Conservation (phyloP, 2,113 vertebrate species). For the Ahaetulla prasina region DNA sequence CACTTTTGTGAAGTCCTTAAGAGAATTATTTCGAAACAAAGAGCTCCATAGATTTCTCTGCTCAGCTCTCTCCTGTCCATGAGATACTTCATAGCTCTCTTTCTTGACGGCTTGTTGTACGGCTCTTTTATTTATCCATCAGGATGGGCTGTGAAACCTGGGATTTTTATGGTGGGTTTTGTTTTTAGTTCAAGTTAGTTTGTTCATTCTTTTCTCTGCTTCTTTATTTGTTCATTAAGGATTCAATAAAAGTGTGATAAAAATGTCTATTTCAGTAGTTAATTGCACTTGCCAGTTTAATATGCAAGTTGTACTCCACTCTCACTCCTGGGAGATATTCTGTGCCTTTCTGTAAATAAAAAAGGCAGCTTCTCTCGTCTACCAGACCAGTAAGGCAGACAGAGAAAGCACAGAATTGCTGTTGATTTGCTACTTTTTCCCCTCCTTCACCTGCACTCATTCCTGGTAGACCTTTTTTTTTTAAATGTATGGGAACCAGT, state of each 20-base stretch:
- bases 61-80: accelerated
- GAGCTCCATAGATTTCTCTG: background rate
- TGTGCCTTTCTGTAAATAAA: conserved; percentile 42
- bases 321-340: conserved; percentile 29
- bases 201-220: conserved; percentile 52
- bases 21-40: background rate
- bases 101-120: background rate
- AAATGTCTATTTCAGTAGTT: conserved; percentile 64
- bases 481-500: background rate
- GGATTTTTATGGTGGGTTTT: conserved; percentile 32
- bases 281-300: conserved; percentile 60
- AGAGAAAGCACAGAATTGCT: accelerated
- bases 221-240: conserved; percentile 73
- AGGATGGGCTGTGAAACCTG: conserved; percentile 22
- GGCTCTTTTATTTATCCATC: conserved; percentile 19
- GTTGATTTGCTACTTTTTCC: background rate
- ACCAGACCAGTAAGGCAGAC: accelerated
- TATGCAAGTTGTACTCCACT: conserved; percentile 15
- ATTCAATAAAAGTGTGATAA: conserved; percentile 65
- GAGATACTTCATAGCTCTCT: accelerated
- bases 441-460: accelerated
- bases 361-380: background rate
- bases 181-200: conserved; percentile 56
- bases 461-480: too few relatives aligned
- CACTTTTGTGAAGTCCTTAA: background rate